Percentiles rank a stretch among this genome's conserved stretches.
Conservation (phyloP, 2,797 vertebrate species). For the Sebastes glaucus region DNA sequence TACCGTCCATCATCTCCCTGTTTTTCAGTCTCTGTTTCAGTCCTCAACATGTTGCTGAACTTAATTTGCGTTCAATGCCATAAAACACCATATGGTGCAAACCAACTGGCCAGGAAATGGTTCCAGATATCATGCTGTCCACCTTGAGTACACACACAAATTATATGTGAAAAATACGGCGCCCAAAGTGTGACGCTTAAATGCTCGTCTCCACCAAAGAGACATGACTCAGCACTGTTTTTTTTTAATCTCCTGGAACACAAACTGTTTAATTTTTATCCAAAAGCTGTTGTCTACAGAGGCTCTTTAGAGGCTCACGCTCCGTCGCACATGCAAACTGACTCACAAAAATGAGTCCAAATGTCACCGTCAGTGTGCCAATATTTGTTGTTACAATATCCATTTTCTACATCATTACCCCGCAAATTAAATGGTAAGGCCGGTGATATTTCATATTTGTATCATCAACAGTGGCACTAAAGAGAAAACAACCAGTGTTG, state of each 20-base stretch:
- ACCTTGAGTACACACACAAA: not conserved
- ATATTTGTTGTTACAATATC: not conserved
- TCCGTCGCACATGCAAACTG: not conserved
- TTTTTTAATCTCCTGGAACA: constrained; percentile 1
- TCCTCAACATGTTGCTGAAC: constrained; percentile 4
- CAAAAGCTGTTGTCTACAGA: not conserved
- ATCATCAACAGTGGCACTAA: not conserved
- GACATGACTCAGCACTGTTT: constrained; percentile 2
- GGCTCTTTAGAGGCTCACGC: not conserved
- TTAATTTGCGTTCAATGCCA: constrained; percentile 18
- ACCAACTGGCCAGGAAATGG: not conserved
- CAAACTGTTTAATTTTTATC: not conserved
- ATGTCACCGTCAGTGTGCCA: not conserved
- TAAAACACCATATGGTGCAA: constrained; percentile 17
- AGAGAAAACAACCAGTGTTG: not conserved
- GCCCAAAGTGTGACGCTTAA: not conserved
- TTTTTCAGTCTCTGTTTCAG: not conserved
- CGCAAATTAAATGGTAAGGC: not conserved
- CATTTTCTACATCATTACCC: not conserved
- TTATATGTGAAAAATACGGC: not conserved
- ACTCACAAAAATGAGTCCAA: not conserved
- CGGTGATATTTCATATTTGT: not conserved
- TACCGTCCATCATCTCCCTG: not conserved
- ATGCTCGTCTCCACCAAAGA: not conserved
- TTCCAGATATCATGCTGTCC: not conserved